Percentiles rank a stretch among this genome's conserved stretches.
These are phyloP conservation scores for Rhombomys opimus DNA, from an alignment of 2,113 vertebrate genomes.

Conservation along the genomic window DNA sequence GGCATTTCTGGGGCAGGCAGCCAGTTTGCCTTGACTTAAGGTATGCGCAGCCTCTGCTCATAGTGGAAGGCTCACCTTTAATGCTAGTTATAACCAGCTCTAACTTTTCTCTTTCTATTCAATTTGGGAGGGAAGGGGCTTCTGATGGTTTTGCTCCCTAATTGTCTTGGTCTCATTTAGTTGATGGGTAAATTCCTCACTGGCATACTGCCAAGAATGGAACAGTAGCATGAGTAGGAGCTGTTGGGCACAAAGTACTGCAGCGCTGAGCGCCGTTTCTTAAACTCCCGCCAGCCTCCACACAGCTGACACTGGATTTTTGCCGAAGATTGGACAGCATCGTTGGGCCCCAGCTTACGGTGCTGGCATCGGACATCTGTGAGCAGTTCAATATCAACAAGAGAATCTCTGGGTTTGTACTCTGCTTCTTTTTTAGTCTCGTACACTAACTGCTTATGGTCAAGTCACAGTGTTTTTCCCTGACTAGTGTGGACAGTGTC, in stretches of 20 bases:
- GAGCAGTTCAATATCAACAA: conserved; percentile 98
- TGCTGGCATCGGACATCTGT: conserved; percentile 98
- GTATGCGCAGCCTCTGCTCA: not conserved
- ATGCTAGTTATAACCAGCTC: not conserved
- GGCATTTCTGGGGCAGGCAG: not conserved
- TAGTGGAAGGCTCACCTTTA: not conserved
- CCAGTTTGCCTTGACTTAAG: not conserved
- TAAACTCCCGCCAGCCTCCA: conserved; percentile 86
- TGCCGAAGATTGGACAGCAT: conserved; percentile 95
- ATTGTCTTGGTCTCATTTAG: not conserved
- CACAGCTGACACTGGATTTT: conserved; percentile 93
- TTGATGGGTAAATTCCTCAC: not conserved
- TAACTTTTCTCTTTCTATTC: not conserved
- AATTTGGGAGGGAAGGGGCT: not conserved
- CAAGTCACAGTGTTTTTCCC: not conserved
- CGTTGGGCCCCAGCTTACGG: conserved; percentile 97
- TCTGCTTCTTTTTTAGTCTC: not conserved
- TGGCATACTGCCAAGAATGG: conserved; percentile 9
- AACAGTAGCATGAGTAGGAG: not conserved
- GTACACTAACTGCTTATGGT: not conserved
- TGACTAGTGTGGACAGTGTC: not conserved
- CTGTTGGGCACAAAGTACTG: not conserved
- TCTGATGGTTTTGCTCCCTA: not conserved
- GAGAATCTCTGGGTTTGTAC: conserved; percentile 94
- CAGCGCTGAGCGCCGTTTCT: conserved; percentile 45